Percentiles rank a stretch among this genome's conserved stretches.
These are phyloP conservation scores for Okapia johnstoni DNA, from an alignment of 2,113 vertebrate genomes.

Conservation along the genomic window DNA sequence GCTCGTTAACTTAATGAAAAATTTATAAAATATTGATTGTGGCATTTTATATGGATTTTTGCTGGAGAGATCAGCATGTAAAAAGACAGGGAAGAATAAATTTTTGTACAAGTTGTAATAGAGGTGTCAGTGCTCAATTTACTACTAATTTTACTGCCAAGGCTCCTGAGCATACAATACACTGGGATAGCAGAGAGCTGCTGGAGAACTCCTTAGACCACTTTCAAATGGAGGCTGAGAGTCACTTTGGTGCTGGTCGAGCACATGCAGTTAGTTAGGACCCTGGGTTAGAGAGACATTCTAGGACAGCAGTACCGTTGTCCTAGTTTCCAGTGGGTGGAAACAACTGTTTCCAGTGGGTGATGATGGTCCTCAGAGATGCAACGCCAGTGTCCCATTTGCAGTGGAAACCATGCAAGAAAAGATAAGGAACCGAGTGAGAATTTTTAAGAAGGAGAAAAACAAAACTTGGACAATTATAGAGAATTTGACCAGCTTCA, in stretches of 20 bases:
- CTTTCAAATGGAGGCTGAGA: background rate
- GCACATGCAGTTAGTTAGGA: background rate
- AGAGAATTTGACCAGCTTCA: background rate
- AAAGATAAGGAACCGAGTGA: background rate
- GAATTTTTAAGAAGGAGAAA: background rate
- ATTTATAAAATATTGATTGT: background rate
- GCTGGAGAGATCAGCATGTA: background rate
- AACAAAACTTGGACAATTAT: background rate
- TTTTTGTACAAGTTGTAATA: background rate
- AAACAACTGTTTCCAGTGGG: background rate
- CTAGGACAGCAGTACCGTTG: background rate
- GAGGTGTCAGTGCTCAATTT: background rate
- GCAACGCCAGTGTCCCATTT: background rate
- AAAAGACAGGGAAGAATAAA: background rate
- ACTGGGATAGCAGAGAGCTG: background rate
- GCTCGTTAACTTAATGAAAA: background rate
- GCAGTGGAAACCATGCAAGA: background rate
- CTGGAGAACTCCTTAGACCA: background rate
- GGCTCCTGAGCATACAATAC: background rate
- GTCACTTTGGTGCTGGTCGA: background rate
- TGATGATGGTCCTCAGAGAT: background rate
- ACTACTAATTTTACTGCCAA: background rate
- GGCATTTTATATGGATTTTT: background rate
- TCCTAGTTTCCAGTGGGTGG: background rate
- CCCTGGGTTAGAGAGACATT: background rate